A percentile compares a stretch with the other conserved stretches of the same genome.
phyloP scores from a whole-genome alignment of 2,113 vertebrate genomes.

The Emydura subglobosa region DNA sequence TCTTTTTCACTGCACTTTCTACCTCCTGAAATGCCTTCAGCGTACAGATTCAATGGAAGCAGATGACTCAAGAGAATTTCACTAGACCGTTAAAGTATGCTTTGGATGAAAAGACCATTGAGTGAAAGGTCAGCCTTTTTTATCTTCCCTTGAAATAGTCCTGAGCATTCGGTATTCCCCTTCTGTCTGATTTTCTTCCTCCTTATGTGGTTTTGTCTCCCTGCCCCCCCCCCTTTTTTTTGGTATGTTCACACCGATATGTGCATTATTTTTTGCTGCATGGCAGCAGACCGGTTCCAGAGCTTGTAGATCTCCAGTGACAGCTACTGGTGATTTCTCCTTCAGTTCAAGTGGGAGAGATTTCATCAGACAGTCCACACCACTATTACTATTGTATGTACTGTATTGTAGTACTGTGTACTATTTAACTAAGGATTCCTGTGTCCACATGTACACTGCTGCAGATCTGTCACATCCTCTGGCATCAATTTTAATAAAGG shows the following conservation, averaged over 20 bases:
- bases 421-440: not conserved
- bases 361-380: not conserved
- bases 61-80: not conserved
- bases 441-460: not conserved
- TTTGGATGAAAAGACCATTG: not conserved
- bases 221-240: not conserved
- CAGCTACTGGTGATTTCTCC: not conserved
- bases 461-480: not conserved
- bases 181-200: conserved; percentile 3
- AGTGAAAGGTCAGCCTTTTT: conserved; percentile 13
- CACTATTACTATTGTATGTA: not conserved
- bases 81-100: not conserved
- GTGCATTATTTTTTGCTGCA: not conserved
- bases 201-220: not conserved
- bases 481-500: not conserved
- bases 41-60: not conserved
- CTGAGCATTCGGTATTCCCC: not conserved
- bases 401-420: not conserved
- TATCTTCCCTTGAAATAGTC: not conserved
- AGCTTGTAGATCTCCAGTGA: not conserved
- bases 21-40: conserved; percentile 2
- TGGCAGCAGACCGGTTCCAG: not conserved
- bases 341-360: not conserved
- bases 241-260: not conserved
- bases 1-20: not conserved